Conservation (phyloP, 2,113 vertebrate genomes). For the Montifringilla adamsi region DNA sequence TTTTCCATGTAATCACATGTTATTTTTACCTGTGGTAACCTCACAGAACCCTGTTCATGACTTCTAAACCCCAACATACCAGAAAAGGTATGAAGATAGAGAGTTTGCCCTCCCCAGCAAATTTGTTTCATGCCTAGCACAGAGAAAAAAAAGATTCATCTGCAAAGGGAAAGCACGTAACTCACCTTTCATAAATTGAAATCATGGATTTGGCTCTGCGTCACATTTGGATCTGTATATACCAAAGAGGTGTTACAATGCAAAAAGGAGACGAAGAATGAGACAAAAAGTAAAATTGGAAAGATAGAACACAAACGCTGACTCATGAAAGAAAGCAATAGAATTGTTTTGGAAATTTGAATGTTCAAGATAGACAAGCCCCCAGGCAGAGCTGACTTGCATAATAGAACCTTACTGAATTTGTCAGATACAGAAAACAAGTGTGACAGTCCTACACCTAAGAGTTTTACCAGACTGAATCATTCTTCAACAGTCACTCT, state of each 20-base stretch:
- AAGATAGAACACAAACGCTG: background rate
- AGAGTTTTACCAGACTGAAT: background rate
- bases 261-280: background rate
- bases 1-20: background rate
- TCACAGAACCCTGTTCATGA: background rate
- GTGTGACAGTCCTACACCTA: background rate
- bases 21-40: background rate
- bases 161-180: background rate
- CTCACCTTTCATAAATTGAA: background rate
- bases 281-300: background rate
- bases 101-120: rapidly evolving
- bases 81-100: background rate
- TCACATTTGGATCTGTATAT: background rate
- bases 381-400: constrained; percentile 20
- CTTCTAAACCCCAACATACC: background rate
- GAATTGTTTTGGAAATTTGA: constrained; percentile 41
- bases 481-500: background rate
- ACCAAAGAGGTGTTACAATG: background rate
- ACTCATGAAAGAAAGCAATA: constrained; percentile 28
- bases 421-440: constrained; percentile 20
- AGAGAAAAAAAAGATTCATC: background rate
- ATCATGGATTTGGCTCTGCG: background rate
- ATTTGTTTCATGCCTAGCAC: background rate
- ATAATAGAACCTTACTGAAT: background rate
- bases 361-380: constrained; percentile 17